Base-by-base conservation (phyloP, 2,113 vertebrate species). In the Rhodinocichla rosea region DNA sequence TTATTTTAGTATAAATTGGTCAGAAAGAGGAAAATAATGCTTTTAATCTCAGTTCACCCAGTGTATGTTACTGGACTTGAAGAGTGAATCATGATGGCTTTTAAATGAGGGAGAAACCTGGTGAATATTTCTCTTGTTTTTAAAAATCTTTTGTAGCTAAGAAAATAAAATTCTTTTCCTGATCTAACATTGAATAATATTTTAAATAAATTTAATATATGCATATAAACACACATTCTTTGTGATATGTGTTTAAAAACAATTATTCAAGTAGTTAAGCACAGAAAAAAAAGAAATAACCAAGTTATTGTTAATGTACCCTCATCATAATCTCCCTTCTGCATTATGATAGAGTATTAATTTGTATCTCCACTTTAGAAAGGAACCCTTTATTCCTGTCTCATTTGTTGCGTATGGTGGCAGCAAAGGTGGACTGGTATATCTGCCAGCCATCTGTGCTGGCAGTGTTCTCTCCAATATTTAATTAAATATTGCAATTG, bases 81-180 rank as follows among this genome's bases (percentile, higher is more conserved):
- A 52, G 2, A 60, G 35, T 35, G 27, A 76, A 30, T 7, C 3
- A 8, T 0, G 0, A 13, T 10, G 27, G 6, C 12, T 89, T 73
- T 64, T 47, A 76, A 50, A 53, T 33, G 18, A 73, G 4, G 11
- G 11, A 70, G 4, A 68, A 55, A 60, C 16, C 23, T 42, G 4
- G 3, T 21, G 39, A 57, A 20, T 19, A 0, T 10, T 52, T 56
- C 11, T 26, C 23, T 71, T 62, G 0, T 15, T 82, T 90, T 67
- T 26, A 26, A 15, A 83, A n/a, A 3, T 23, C 2, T 57, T 70
- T 59, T 86, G 5, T 17, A 68, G 24, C n/a, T 35, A 53, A 59
- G 26, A 86, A 86, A 76, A 65, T 13, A 65, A 11, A 26, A 32
- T 26, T 28, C 3, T 69, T 83, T 87, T n/a, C 4, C 1, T 2